Conservation (phyloP, 2,888 invertebrate species). For the Stenichneumon culpator region DNA sequence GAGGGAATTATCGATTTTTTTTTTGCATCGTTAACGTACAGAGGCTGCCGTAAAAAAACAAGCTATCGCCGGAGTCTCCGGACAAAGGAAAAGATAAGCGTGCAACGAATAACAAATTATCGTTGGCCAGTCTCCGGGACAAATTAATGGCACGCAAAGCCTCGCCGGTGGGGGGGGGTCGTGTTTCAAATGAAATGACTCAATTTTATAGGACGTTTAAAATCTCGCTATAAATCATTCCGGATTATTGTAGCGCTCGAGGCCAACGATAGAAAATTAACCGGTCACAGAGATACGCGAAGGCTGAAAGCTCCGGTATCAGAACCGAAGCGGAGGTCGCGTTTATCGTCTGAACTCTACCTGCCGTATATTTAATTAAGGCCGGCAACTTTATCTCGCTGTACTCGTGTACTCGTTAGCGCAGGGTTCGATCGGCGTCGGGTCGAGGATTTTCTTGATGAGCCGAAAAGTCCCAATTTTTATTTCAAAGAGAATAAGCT, state of each 20-base stretch:
- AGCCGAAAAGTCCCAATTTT: neutral
- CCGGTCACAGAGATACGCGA: neutral
- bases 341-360: slow-evolving; percentile 6
- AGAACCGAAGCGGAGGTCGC: neutral
- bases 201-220: neutral
- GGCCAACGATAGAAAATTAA: slow-evolving; percentile 2
- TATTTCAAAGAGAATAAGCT: neutral
- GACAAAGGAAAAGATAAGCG: neutral
- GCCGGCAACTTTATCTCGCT: neutral
- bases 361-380: neutral
- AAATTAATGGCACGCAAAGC: neutral
- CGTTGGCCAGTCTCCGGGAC: neutral
- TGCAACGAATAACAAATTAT: slow-evolving; percentile 5
- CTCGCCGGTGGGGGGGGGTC: neutral
- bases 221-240: neutral
- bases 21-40: neutral
- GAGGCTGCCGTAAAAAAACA: neutral
- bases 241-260: neutral
- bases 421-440: neutral
- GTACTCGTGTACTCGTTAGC: neutral
- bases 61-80: neutral
- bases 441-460: neutral
- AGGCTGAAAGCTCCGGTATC: neutral
- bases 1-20: neutral
- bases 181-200: slow-evolving; percentile 11